Base-by-base conservation (phyloP, 2,888 invertebrate species). In the Eudemis profundana region DNA sequence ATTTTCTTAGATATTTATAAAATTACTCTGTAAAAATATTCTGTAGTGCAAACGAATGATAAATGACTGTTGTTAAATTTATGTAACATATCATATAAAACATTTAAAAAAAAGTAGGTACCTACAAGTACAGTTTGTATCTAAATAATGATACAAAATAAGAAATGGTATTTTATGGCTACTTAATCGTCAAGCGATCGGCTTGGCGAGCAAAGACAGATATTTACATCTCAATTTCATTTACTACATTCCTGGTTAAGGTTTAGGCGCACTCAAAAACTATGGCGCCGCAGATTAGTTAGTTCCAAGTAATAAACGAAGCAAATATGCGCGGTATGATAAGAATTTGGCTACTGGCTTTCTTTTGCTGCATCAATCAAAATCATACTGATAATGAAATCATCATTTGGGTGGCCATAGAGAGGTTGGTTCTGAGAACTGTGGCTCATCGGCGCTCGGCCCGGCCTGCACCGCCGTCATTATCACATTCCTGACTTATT, bases 321-420 rank as follows among this genome's bases (percentile, higher is more conserved):
- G 79, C 79, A 85, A 87, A 86, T 86, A 90, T 87, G 82, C 78
- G 73, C 50, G 89, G 82, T 87, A 89, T 89, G 90, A 82, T 74
- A 84, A 83, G 91, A 91, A 92, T 92, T 85, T 84, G 85, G 76
- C 83, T 81, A 83, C 76, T 80, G 79, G 82, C 81, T 86, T 92
- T 91, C 87, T 91, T 92, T 80, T 85, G 87, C 83, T 78, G 81
- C 89, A 91, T 92, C 92, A 91, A 92, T 92, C 92, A 92, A 92
- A 91, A 92, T 91, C 90, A 91, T 91, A 90, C 89, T 83, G 89
- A 90, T 92, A 91, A 92, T 92, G 89, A 91, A 91, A 91, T 90
- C 91, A 92, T 91, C 91, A 91, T 90, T 90, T 90, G 92, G 92
- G 91, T 91, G 92, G 92, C 89, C 91, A 88, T 91, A 90, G 89